phyloP scores from a whole-genome alignment of 2,113 vertebrate species.

The Pomatorhinus ruficollis region DNA sequence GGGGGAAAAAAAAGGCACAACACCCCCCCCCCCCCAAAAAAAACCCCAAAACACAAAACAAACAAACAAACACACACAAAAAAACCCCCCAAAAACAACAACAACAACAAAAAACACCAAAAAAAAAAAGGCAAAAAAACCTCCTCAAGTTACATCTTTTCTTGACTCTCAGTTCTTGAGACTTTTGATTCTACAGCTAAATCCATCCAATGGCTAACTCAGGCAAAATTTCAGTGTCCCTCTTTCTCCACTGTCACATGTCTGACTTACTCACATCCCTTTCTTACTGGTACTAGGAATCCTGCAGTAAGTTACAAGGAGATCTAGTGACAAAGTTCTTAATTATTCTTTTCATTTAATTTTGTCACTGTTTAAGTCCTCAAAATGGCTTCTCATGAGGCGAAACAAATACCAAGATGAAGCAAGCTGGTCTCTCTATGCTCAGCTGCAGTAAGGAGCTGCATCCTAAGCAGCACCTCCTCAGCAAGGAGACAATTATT shows the following conservation, averaged over 20 bases:
- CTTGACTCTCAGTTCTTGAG: not conserved
- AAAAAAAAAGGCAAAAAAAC: too few species aligned
- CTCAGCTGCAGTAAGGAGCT: not conserved
- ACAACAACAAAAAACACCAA: too few species aligned
- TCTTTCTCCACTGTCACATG: fast-evolving
- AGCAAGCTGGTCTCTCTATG: not conserved
- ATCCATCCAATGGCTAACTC: not conserved
- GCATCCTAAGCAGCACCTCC: not conserved
- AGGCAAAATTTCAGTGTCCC: not conserved
- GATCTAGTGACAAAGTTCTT: not conserved
- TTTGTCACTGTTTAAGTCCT: not conserved
- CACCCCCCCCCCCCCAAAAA: too few species aligned
- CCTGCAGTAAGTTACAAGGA: not conserved
- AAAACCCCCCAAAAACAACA: too few species aligned
- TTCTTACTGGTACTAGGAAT: not conserved
- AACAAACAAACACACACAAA: too few species aligned
- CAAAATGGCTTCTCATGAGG: not conserved
- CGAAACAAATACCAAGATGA: not conserved
- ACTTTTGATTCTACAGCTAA: not conserved
- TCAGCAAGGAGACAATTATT: not conserved
- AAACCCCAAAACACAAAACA: too few species aligned
- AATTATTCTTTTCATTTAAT: not conserved
- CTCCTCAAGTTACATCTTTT: not conserved
- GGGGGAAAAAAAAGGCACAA: not conserved
- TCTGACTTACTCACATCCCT: not conserved